Conservation (phyloP, 2,113 vertebrate species). For the Montifringilla adamsi region DNA sequence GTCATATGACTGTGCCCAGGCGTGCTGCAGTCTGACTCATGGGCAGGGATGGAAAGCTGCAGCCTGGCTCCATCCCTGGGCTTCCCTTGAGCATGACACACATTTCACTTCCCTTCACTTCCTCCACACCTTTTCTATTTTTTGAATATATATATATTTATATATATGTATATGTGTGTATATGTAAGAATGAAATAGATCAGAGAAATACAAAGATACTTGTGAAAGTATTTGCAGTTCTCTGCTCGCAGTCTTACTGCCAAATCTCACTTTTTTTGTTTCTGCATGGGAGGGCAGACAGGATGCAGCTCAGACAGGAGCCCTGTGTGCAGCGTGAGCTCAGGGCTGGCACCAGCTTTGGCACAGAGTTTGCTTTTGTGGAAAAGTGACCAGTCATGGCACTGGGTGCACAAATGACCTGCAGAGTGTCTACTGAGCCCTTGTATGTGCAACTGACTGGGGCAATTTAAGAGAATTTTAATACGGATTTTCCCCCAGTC, state of each 20-base stretch:
- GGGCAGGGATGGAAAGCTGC: conserved; percentile 27
- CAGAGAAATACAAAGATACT: background rate
- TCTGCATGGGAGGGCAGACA: background rate
- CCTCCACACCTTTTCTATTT: background rate
- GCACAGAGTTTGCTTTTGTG: background rate
- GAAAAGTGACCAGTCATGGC: background rate
- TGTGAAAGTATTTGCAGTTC: background rate
- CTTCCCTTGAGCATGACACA: background rate
- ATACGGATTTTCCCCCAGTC: background rate
- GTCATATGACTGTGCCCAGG: conserved; percentile 26
- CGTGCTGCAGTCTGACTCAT: conserved; percentile 46
- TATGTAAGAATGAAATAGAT: background rate
- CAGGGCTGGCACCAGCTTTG: conserved; percentile 13
- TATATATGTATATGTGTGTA: too few relatives aligned
- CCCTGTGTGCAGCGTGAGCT: background rate
- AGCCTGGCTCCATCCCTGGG: background rate
- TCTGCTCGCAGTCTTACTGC: background rate
- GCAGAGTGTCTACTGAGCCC: background rate
- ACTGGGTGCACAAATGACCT: background rate
- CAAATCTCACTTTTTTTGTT: background rate
- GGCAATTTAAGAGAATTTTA: background rate
- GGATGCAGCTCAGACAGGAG: background rate
- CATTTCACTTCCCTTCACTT: background rate
- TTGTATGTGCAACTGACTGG: background rate
- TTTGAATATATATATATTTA: background rate